These are phyloP conservation scores for Drosophila stalkeri DNA, from an alignment of 2,888 invertebrate genomes.

Conservation along the genomic window DNA sequence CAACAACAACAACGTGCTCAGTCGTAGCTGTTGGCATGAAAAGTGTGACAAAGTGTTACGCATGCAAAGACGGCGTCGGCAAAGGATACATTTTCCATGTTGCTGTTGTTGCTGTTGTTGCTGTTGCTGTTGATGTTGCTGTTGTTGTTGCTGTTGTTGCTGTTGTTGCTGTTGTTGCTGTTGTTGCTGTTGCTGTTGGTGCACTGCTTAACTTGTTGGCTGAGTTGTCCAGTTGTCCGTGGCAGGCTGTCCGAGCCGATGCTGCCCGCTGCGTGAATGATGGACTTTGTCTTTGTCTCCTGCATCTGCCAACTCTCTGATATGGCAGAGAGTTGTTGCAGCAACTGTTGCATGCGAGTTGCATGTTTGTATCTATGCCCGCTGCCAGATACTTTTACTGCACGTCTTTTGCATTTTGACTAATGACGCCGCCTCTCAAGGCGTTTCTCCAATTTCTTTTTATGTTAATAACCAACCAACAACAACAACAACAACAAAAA, in stretches of 20 bases:
- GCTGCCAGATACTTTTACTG: constrained; percentile 80
- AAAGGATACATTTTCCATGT: constrained; percentile 77
- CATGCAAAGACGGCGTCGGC: constrained; percentile 78
- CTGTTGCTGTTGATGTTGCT: constrained; percentile 22
- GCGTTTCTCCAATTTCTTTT: constrained; percentile 67
- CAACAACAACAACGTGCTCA: constrained; percentile 44
- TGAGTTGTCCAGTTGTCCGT: constrained; percentile 43
- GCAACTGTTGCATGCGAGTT: constrained; percentile 53
- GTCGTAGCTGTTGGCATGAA: constrained; percentile 77
- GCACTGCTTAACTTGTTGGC: no score
- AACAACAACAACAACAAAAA: constrained; percentile 7
- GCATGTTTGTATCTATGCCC: constrained; percentile 77
- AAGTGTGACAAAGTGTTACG: constrained; percentile 81
- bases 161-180: background rate
- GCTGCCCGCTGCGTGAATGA: constrained; percentile 83
- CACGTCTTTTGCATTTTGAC: constrained; percentile 73
- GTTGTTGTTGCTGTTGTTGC: background rate
- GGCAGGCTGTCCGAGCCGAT: constrained; percentile 35
- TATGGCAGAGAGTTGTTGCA: constrained; percentile 34
- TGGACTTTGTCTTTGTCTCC: constrained; percentile 79
- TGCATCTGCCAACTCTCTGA: constrained; percentile 64
- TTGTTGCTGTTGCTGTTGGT: no score
- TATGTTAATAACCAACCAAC: constrained; percentile 64
- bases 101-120: constrained; percentile 34
- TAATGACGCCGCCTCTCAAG: constrained; percentile 69